A percentile compares a stretch with the other conserved stretches of the same genome.
phyloP scores from a whole-genome alignment of 2,888 invertebrate species.

The Diabrotica balteata region DNA sequence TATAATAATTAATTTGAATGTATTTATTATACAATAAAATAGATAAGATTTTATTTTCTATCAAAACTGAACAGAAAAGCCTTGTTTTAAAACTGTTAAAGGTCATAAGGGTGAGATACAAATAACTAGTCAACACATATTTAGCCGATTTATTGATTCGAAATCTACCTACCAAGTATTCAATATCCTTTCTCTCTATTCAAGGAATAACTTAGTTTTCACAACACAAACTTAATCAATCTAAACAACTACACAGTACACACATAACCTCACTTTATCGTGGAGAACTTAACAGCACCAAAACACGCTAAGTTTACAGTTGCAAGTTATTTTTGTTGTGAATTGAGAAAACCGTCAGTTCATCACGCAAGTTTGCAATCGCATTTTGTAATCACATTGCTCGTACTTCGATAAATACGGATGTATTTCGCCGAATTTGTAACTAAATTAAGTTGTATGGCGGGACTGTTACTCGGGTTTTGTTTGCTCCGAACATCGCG shows the following conservation, averaged over 20 bases:
- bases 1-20: too few species aligned
- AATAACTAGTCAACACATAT: too few species aligned
- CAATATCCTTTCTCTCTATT: too few species aligned
- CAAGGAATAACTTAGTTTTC: too few species aligned
- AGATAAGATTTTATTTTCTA: too few species aligned
- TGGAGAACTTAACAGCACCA: neutral
- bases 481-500: neutral
- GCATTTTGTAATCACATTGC: conserved; percentile 10
- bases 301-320: neutral
- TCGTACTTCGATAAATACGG: conserved; percentile 2
- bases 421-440: conserved; percentile 6
- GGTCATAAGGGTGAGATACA: too few species aligned
- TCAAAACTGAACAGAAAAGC: too few species aligned
- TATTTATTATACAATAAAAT: too few species aligned
- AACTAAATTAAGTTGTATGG: conserved; percentile 1
- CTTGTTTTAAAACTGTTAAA: too few species aligned
- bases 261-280: conserved; percentile 5
- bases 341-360: conserved; percentile 7
- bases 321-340: conserved; percentile 4
- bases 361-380: conserved; percentile 7
- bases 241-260: neutral
- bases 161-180: too few species aligned
- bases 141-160: too few species aligned
- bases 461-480: neutral
- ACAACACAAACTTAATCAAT: neutral